phyloP scores from a whole-genome alignment of 2,797 vertebrate species.

The Chaenodraco wilsoni region DNA sequence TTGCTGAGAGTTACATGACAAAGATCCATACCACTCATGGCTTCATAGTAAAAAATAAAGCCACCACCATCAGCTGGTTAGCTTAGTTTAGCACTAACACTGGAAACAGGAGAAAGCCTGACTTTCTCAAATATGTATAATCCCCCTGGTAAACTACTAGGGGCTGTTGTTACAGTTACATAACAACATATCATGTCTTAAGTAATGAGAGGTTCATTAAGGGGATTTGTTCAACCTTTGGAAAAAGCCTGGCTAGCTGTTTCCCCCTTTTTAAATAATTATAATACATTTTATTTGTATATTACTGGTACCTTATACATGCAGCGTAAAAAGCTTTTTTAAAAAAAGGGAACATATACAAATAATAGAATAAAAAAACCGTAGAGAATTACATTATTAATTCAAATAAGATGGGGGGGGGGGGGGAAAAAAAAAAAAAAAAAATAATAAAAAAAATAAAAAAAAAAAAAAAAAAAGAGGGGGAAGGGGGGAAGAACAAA shows the following conservation, averaged over 20 bases:
- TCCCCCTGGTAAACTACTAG: background rate
- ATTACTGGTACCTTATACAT: too few relatives aligned
- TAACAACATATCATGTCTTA: background rate
- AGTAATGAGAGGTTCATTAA: too few relatives aligned
- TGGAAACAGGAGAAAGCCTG: background rate
- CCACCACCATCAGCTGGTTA: background rate
- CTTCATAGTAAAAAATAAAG: background rate
- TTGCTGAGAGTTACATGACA: background rate
- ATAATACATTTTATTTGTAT: background rate
- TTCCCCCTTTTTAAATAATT: background rate
- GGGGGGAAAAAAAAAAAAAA: too few relatives aligned
- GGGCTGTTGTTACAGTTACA: background rate
- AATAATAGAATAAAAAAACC: too few relatives aligned
- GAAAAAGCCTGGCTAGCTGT: background rate
- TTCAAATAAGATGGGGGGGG: too few relatives aligned
- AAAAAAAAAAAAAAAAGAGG: too few relatives aligned
- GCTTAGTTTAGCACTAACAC: constrained; percentile 14
- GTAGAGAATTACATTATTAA: too few relatives aligned
- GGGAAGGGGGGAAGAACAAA: too few relatives aligned
- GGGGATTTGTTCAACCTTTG: background rate
- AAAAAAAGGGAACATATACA: too few relatives aligned
- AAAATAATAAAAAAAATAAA: too few relatives aligned
- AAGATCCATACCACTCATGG: background rate
- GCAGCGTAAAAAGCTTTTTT: too few relatives aligned
- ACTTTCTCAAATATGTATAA: background rate